These are phyloP conservation scores for Scleropages formosus DNA, from an alignment of 2,797 vertebrate species.

Conservation along the genomic window DNA sequence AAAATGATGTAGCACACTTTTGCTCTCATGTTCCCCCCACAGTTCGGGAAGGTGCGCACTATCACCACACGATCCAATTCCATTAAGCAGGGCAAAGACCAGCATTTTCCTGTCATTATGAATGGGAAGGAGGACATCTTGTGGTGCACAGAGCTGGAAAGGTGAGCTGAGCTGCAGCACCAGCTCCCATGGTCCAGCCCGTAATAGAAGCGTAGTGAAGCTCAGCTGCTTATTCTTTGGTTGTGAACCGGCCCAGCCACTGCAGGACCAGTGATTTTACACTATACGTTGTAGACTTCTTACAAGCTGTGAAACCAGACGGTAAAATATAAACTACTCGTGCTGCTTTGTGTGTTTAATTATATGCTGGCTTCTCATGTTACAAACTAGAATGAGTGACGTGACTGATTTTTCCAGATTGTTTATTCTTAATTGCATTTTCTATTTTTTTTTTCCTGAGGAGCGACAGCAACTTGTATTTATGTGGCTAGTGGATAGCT, in stretches of 20 bases:
- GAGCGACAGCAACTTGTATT: too few relatives aligned
- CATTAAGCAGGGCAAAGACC: slow-evolving; percentile 63
- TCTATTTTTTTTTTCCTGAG: too few relatives aligned
- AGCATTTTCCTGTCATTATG: slow-evolving; percentile 57
- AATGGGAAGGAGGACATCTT: slow-evolving; percentile 63
- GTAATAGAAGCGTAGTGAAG: not conserved
- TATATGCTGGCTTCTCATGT: too few relatives aligned
- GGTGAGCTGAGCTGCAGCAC: slow-evolving; percentile 43
- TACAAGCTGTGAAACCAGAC: not conserved
- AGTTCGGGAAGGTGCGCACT: slow-evolving; percentile 70
- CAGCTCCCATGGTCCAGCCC: not conserved
- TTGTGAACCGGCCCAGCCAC: not conserved
- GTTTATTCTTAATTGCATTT: too few relatives aligned
- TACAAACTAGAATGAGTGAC: too few relatives aligned
- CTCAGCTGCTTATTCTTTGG: not conserved
- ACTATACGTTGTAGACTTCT: not conserved
- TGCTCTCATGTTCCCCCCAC: slow-evolving; percentile 26
- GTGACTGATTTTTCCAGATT: too few relatives aligned
- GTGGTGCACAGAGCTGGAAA: slow-evolving; percentile 75
- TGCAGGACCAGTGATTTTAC: not conserved
- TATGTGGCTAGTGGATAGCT: too few relatives aligned
- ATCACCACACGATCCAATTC: slow-evolving; percentile 71
- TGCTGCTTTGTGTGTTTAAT: too few relatives aligned
- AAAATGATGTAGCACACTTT: not conserved
- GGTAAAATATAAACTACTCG: not conserved